A percentile compares a stretch with the other conserved stretches of the same genome.
Conservation (phyloP, 2,797 vertebrate genomes). For the Liparis tanakae region DNA sequence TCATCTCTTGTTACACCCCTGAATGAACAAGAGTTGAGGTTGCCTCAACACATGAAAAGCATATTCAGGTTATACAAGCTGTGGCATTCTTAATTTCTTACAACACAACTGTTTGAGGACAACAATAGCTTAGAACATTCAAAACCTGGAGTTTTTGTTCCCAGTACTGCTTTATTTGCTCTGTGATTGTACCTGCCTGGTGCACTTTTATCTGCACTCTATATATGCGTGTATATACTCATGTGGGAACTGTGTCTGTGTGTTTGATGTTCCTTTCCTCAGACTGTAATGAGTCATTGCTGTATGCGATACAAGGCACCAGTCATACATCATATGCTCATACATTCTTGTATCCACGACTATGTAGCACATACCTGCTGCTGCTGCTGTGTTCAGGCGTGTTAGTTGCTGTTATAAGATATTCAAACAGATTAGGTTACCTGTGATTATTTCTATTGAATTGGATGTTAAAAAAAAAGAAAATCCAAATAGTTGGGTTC, state of each 20-base stretch:
- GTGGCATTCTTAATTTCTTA: slow-evolving; percentile 2
- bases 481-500: not conserved
- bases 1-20: slow-evolving; percentile 21
- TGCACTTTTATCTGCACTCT: slow-evolving; percentile 35
- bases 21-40: slow-evolving; percentile 21
- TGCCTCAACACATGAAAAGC: slow-evolving; percentile 15
- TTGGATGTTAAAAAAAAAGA: not conserved
- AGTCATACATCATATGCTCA: slow-evolving; percentile 67
- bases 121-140: slow-evolving; percentile 13
- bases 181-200: not conserved
- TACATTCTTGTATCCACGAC: slow-evolving; percentile 51
- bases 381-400: slow-evolving; percentile 56
- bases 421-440: slow-evolving; percentile 25
- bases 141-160: slow-evolving; percentile 19
- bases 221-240: slow-evolving; percentile 48
- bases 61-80: not conserved
- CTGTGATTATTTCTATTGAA: slow-evolving; percentile 19
- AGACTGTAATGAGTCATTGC: slow-evolving; percentile 70
- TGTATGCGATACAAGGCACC: slow-evolving; percentile 66
- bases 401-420: slow-evolving; percentile 44
- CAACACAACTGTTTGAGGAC: slow-evolving; percentile 22
- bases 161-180: slow-evolving; percentile 10
- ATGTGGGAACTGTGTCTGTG: slow-evolving; percentile 57
- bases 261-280: slow-evolving; percentile 65
- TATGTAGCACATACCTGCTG: slow-evolving; percentile 21